Base-by-base conservation (phyloP, 1,140 invertebrate species). In the Sinonovacula constricta region DNA sequence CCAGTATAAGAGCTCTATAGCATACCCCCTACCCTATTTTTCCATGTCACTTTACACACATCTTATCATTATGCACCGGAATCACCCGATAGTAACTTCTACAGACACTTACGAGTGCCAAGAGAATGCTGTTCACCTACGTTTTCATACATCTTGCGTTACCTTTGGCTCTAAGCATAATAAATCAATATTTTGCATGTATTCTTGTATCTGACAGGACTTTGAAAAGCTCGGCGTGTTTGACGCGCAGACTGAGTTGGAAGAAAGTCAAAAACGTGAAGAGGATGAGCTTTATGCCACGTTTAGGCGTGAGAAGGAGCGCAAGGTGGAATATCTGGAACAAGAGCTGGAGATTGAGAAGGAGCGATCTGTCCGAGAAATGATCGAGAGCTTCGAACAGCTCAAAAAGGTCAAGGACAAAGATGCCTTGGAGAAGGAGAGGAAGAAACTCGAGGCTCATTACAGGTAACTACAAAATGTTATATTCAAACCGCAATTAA, bases 281-380 rank as follows among this genome's bases (percentile, higher is more conserved):
- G 89, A 90, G 59, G 89, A 90, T 57, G 62, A 80, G 33, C 76
- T 90, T n/a, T 90, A 90, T 67, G 80, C 81, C 28, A 82, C 87
- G 63, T 85, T 90, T 10, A 70, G 74, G 30, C 79, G 81, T 30
- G 87, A 90, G 56, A 82, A 88, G 28, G 72, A 86, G 67, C 81
- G 77, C 24, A 83, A 86, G 62, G 69, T 89, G 7, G 76, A 83
- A 24, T 63, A 75, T 4, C 62, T 90, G 81, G 88, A 90, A 74
- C 81, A 83, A 7, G 83, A 87, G 56, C 67, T 90, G 53, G 78
- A 85, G 67, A 74, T 77, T 14, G 88, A 90, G 68, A 87, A 88
- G 70, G 88, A 90, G 18, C 81, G 81, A 36, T 86, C 87, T 0
- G 88, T 89, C 0, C 76, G 74, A 31, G 88, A 89, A 26, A 81